Base-by-base conservation (phyloP, 2,888 invertebrate species). In the Hydrotaea diabolus region DNA sequence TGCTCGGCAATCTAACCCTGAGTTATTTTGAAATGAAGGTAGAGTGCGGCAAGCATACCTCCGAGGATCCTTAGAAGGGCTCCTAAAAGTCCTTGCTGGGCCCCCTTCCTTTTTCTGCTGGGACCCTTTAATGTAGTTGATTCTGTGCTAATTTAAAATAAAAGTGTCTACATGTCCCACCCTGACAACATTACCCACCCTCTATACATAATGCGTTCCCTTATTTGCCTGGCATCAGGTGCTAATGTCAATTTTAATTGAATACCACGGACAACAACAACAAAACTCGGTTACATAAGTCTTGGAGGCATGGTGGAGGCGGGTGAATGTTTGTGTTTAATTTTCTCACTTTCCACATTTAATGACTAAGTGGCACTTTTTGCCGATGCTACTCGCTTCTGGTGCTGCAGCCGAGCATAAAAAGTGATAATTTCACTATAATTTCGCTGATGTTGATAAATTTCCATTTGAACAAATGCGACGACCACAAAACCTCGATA, bases 401-500 rank as follows among this genome's bases (percentile, higher is more conserved):
- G 53, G 17, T 13, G 21, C 9, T 11, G 21, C 55, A 55, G 55
- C 23, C 21, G 23, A 55, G 55, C 23, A 13, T 21, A 55, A 55
- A 55, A 64, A 31, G n/a, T 64, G 64, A 36, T 64, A 36, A 64
- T 64, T 64, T 31, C 64, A 64, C 36, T 64, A 36, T 17, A 64
- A 64, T 36, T 64, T 64, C 23, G 64, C 36, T 59, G 59, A 64
- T 36, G 36, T 36, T 64, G 17, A n/a, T 36, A 36, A 36, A 64
- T 64, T 64, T 64, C 36, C 64, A 64, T 31, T 64, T 64, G 64
- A 64, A 64, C 64, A 64, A 64, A 36, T 64, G 31, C 64, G 17
- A 64, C 39, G 39, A 39, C 31, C 64, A 17, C 64, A 64, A 64
- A n/a, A 64, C 64, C 17, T 36, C 17, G 36, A 36, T 36, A 17